A percentile compares a stretch with the other conserved stretches of the same genome.
These are phyloP conservation scores for Eustalomyia histrio DNA, from an alignment of 2,888 invertebrate species.

Conservation along the genomic window DNA sequence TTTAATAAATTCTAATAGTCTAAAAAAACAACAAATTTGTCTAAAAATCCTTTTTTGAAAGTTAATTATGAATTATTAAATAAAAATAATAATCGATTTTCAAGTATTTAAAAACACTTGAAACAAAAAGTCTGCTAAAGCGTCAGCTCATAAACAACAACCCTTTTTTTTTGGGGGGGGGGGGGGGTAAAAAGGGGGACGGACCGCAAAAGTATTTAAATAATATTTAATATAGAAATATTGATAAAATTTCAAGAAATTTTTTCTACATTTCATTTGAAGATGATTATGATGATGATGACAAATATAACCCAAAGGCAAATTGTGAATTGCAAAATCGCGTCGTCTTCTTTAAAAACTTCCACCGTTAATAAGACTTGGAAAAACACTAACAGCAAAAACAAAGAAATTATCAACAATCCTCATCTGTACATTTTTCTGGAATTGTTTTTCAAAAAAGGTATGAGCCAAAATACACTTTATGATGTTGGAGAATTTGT, in stretches of 20 bases:
- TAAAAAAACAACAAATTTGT: conserved; percentile 30
- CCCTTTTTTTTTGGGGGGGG: conserved; percentile 14
- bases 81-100: conserved; percentile 69
- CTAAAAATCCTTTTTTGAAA: conserved; percentile 37
- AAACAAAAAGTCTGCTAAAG: conserved; percentile 18
- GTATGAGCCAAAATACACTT: conserved; percentile 9
- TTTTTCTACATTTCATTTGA: neutral
- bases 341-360: conserved; percentile 32
- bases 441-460: conserved; percentile 11
- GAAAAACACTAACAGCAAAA: conserved; percentile 57
- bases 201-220: conserved; percentile 68
- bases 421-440: conserved; percentile 38
- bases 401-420: conserved; percentile 69
- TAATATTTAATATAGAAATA: conserved; percentile 71
- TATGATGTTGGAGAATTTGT: neutral
- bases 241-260: conserved; percentile 40
- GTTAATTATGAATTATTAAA: conserved; percentile 69
- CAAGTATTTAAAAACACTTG: conserved; percentile 53
- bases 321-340: conserved; percentile 45
- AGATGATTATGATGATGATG: conserved; percentile 68
- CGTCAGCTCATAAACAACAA: conserved; percentile 54
- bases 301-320: conserved; percentile 71
- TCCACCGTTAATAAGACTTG: conserved; percentile 70
- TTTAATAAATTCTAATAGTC: conserved; percentile 57
- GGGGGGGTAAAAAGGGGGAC: conserved; percentile 26